A percentile compares a stretch with the other conserved stretches of the same genome.
Evolutionary conservation across 2,797 vertebrate species (phyloP).

Genomic region (Acrocephalus scirpaceus): DNA sequence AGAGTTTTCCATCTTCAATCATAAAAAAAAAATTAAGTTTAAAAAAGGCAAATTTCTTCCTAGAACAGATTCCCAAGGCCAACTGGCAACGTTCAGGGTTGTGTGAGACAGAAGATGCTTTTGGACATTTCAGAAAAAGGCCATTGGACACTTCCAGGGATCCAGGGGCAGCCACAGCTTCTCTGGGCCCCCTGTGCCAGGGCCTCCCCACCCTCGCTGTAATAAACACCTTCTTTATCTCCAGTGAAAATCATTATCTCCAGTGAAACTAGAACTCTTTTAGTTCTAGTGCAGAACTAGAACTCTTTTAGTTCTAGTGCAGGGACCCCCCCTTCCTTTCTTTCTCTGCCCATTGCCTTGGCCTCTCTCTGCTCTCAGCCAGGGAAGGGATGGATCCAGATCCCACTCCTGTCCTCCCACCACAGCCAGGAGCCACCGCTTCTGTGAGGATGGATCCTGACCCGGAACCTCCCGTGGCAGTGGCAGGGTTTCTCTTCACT

Average conservation of each 20-base stretch:
- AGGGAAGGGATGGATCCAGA: not conserved
- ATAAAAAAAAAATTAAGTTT: not conserved
- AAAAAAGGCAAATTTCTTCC: not conserved
- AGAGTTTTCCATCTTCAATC: not conserved
- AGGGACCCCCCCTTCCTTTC: not conserved
- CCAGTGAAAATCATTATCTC: not conserved
- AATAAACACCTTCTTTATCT: not conserved
- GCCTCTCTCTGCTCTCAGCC: not conserved
- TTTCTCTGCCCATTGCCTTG: fast-evolving
- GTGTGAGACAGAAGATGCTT: not conserved
- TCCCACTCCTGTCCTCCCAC: not conserved
- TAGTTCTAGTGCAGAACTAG: not conserved
- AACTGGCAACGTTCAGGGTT: not conserved
- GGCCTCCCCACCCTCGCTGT: fast-evolving
- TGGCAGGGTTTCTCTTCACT: not conserved
- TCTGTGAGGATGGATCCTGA: not conserved
- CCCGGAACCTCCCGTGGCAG: not conserved
- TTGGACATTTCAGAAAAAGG: not conserved
- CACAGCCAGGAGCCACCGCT: not conserved
- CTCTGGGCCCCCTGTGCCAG: not conserved
- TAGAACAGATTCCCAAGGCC: not conserved
- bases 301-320: too few species aligned
- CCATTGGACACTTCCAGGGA: not conserved
- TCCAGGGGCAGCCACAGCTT: not conserved
- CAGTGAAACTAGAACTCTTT: too few species aligned